Evolutionary conservation across 2,797 vertebrate species (phyloP).

Genomic region (Cirrhinus mrigala): DNA sequence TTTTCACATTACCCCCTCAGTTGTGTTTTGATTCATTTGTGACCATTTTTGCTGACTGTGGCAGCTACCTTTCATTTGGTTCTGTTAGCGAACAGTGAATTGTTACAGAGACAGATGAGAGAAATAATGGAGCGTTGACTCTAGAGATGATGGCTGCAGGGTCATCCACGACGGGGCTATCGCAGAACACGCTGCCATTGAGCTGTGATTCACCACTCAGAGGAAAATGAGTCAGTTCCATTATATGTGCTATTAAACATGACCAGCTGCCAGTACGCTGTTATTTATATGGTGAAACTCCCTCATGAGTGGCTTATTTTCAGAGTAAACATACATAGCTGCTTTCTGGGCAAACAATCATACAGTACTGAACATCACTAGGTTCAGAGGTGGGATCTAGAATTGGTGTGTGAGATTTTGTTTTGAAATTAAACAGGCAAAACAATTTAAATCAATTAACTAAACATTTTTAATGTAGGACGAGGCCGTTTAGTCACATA

Average conservation of each 20-base stretch:
- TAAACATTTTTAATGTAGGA: not conserved
- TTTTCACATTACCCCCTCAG: not conserved
- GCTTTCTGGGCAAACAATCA: slow-evolving; percentile 16
- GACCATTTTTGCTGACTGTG: slow-evolving; percentile 6
- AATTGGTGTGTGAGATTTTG: not conserved
- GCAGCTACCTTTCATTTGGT: slow-evolving; percentile 15
- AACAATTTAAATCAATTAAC: not conserved
- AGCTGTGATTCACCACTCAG: slow-evolving; percentile 34
- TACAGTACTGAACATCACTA: not conserved
- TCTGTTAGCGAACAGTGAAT: slow-evolving; percentile 28
- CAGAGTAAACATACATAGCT: slow-evolving; percentile 26
- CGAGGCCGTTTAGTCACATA: not conserved
- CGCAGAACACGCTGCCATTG: slow-evolving; percentile 29
- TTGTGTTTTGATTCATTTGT: not conserved
- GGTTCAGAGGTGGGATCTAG: not conserved
- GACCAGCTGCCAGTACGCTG: slow-evolving; percentile 25
- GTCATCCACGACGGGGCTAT: slow-evolving; percentile 3
- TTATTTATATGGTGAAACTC: slow-evolving; percentile 18
- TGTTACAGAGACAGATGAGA: slow-evolving; percentile 9
- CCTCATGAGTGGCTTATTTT: slow-evolving; percentile 21
- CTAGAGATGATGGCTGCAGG: slow-evolving; percentile 7
- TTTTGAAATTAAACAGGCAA: not conserved
- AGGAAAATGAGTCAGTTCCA: slow-evolving; percentile 30
- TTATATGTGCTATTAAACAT: slow-evolving; percentile 43
- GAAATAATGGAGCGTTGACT: slow-evolving; percentile 25